phyloP scores from a whole-genome alignment of 2,113 vertebrate genomes.

The Leptosomus discolor region DNA sequence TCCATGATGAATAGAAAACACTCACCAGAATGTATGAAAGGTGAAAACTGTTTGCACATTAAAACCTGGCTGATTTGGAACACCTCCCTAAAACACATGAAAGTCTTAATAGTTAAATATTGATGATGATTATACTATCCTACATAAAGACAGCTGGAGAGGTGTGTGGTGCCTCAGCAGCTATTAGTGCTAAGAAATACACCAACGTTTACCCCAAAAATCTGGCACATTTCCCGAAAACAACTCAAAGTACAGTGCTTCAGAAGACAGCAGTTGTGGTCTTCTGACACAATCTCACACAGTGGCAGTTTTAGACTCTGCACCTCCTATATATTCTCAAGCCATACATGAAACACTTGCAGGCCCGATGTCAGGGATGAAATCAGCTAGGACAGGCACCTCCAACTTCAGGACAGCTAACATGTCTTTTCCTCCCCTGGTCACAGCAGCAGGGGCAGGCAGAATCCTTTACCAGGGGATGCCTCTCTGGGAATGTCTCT shows the following conservation, averaged over 20 bases:
- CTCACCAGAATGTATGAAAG: background rate
- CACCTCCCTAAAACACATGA: background rate
- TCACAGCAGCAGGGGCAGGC: background rate
- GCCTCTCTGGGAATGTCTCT: background rate
- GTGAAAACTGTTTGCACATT: background rate
- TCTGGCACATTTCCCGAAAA: background rate
- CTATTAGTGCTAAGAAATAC: background rate
- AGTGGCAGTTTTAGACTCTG: background rate
- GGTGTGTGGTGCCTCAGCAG: background rate
- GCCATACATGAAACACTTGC: background rate
- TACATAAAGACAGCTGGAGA: background rate
- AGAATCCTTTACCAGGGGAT: too few species aligned
- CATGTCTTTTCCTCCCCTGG: background rate
- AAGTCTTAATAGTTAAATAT: background rate
- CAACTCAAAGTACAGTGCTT: background rate
- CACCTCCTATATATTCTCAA: background rate
- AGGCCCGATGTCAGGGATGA: fast-evolving
- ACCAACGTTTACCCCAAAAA: background rate
- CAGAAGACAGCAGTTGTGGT: background rate
- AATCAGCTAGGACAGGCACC: background rate
- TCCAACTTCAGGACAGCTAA: background rate
- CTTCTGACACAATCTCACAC: too few species aligned
- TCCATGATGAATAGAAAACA: background rate
- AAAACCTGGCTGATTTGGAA: background rate
- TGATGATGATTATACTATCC: background rate